These are phyloP conservation scores for Antrozous pallidus DNA, from an alignment of 2,797 vertebrate species.

Conservation along the genomic window DNA sequence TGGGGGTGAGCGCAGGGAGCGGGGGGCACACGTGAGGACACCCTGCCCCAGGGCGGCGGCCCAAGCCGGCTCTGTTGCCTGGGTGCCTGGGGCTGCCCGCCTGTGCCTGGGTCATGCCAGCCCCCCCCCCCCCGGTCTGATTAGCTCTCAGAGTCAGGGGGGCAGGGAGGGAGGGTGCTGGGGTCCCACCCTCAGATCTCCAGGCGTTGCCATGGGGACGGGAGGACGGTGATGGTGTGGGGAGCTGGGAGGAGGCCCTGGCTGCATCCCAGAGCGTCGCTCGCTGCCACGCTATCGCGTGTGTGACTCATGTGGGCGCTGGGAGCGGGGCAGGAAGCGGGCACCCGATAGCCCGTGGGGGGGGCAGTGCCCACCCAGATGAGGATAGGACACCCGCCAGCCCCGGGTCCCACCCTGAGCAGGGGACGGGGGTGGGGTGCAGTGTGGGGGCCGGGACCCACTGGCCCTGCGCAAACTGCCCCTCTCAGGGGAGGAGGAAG, in stretches of 20 bases:
- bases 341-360: background rate
- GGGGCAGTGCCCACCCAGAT: background rate
- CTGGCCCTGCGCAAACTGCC: accelerated
- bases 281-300: background rate
- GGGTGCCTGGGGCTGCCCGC: background rate
- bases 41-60: background rate
- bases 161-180: background rate
- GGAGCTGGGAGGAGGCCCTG: background rate
- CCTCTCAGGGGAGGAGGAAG: background rate
- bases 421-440: background rate
- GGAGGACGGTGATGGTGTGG: background rate
- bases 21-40: accelerated
- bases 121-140: background rate
- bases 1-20: accelerated
- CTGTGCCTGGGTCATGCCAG: too few relatives aligned
- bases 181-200: background rate
- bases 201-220: background rate
- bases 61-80: background rate
- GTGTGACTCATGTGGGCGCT: background rate
- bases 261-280: background rate
- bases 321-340: background rate
- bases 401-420: accelerated
- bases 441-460: accelerated
- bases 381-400: background rate
- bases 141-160: too few relatives aligned